Conservation (phyloP, 2,888 invertebrate genomes). For the Rhorus exstirpatorius region DNA sequence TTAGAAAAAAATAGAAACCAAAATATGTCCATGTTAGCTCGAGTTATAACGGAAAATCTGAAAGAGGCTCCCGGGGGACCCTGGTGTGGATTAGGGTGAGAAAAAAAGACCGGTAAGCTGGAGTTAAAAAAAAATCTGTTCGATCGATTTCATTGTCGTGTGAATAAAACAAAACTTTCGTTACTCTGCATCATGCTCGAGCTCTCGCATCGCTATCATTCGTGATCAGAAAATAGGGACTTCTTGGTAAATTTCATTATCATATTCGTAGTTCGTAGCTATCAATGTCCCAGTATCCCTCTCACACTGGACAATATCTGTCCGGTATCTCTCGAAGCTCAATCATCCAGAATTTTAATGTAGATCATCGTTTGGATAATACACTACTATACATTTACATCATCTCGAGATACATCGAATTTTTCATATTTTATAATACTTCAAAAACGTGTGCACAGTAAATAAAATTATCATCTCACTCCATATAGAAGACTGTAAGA, state of each 20-base stretch:
- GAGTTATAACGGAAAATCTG: too few relatives aligned
- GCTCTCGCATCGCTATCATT: conserved; percentile 7
- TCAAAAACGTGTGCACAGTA: too few relatives aligned
- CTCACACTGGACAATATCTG: not conserved
- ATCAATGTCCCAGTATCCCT: not conserved
- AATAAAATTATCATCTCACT: not conserved
- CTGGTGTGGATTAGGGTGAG: too few relatives aligned
- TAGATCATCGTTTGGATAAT: not conserved
- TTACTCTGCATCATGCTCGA: not conserved
- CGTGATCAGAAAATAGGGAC: not conserved
- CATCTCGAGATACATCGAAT: not conserved
- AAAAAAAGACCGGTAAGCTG: too few relatives aligned
- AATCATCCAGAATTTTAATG: conserved; percentile 1
- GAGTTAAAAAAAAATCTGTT: too few relatives aligned
- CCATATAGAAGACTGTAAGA: not conserved
- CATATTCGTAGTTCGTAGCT: not conserved
- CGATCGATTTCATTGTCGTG: conserved; percentile 11
- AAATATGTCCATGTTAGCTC: too few relatives aligned
- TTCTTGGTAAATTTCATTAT: conserved; percentile 21
- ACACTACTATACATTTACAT: not conserved
- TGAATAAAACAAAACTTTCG: conserved; percentile 3
- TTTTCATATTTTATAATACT: not conserved
- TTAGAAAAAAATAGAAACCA: too few relatives aligned
- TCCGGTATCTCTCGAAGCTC: not conserved
- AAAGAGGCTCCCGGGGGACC: too few relatives aligned